Conservation (phyloP, 92 coral and sea anemone species). For the Hydrozoanthus gracilis region DNA sequence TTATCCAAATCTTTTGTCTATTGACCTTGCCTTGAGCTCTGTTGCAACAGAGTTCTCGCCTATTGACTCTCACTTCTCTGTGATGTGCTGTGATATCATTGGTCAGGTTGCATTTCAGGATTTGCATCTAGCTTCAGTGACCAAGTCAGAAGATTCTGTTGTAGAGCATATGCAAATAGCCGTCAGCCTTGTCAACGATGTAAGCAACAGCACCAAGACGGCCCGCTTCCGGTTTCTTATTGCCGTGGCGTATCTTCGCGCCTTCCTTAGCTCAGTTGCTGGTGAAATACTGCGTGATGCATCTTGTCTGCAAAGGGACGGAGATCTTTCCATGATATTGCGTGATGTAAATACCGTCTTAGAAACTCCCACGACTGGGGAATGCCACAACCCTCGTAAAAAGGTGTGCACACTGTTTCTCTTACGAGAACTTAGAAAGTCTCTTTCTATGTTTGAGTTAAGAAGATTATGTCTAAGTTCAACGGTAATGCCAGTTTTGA, state of each 20-base stretch:
- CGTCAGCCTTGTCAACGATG: constrained; percentile 46
- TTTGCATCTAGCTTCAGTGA: constrained; percentile 54
- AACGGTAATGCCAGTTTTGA: constrained; percentile 61
- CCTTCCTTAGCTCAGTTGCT: constrained; percentile 72
- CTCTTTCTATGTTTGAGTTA: constrained; percentile 70
- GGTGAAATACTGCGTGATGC: constrained; percentile 55
- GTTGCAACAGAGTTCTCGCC: constrained; percentile 35
- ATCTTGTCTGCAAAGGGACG: constrained; percentile 50
- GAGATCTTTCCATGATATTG: constrained; percentile 63
- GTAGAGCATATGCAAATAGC: constrained; percentile 72
- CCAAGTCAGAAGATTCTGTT: constrained; percentile 74
- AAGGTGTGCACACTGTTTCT: constrained; percentile 56
- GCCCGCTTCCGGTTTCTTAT: constrained; percentile 67
- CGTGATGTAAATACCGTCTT: constrained; percentile 64
- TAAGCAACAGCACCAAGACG: constrained; percentile 24
- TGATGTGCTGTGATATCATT: constrained; percentile 90
- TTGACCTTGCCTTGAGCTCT: constrained; percentile 60
- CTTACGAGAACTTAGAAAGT: constrained; percentile 75
- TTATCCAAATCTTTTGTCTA: constrained; percentile 68
- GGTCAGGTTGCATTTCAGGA: constrained; percentile 75
- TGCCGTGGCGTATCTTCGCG: constrained; percentile 80
- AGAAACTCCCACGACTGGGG: constrained; percentile 23
- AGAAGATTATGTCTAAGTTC: constrained; percentile 64
- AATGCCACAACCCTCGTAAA: constrained; percentile 25
- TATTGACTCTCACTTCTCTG: constrained; percentile 79